These are phyloP conservation scores for Chaenocephalus aceratus DNA, from an alignment of 2,113 vertebrate species.

Conservation along the genomic window DNA sequence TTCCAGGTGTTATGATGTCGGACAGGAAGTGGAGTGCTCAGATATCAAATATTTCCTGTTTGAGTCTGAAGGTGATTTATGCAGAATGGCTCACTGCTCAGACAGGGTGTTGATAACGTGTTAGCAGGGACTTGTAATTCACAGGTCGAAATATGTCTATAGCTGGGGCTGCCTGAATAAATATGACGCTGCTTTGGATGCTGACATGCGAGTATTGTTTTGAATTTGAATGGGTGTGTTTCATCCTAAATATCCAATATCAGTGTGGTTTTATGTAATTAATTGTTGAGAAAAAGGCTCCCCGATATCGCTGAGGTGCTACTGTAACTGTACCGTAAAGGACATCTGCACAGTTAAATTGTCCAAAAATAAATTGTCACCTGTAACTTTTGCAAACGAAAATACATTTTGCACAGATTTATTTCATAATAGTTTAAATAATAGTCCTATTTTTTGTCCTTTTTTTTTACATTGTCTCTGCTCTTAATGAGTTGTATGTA, in stretches of 20 bases:
- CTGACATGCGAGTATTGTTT: slow-evolving; percentile 8
- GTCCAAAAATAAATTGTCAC: too few species aligned
- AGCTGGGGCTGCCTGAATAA: slow-evolving; percentile 5
- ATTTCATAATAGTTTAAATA: too few species aligned
- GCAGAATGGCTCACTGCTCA: neutral
- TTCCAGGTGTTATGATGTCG: neutral
- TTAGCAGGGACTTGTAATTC: slow-evolving; percentile 10
- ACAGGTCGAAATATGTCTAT: slow-evolving; percentile 42
- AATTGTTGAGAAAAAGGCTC: too few species aligned
- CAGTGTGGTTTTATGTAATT: too few species aligned
- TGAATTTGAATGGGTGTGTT: slow-evolving; percentile 21
- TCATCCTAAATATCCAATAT: slow-evolving; percentile 6
- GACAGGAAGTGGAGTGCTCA: neutral
- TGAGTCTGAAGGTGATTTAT: neutral
- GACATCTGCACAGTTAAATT: too few species aligned
- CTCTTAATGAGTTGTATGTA: too few species aligned
- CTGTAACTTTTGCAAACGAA: too few species aligned
- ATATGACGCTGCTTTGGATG: neutral
- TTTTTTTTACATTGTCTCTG: too few species aligned
- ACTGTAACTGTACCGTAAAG: too few species aligned
- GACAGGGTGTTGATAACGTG: slow-evolving; percentile 17
- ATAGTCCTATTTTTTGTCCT: too few species aligned
- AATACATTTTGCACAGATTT: too few species aligned
- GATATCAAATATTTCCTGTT: neutral
- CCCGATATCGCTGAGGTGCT: too few species aligned